A percentile compares a stretch with the other conserved stretches of the same genome.
Evolutionary conservation across 2,797 vertebrate genomes (phyloP).

Genomic region (Pelobates cultripes): DNA sequence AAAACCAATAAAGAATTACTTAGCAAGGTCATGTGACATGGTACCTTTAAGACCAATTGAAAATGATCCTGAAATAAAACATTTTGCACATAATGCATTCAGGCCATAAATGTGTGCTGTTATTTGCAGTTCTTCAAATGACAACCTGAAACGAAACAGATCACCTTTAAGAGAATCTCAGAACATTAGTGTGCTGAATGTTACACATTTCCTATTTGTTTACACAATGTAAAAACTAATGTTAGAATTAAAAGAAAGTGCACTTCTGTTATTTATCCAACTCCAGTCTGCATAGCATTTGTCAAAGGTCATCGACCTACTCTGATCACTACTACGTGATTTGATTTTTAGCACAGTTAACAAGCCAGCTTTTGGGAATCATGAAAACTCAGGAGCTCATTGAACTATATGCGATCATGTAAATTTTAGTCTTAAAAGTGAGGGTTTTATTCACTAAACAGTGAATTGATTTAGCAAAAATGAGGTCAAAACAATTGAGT

Average conservation of each 20-base stretch:
- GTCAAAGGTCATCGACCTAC: neutral
- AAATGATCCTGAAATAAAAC: constrained; percentile 24
- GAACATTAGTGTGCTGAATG: neutral
- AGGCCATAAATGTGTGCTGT: constrained; percentile 21
- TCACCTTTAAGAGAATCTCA: constrained; percentile 6
- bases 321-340: neutral
- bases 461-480: too few relatives aligned
- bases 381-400: too few relatives aligned
- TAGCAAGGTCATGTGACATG: constrained; percentile 35
- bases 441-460: too few relatives aligned
- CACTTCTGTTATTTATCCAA: constrained; percentile 1
- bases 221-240: constrained; percentile 22
- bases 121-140: constrained; percentile 9
- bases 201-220: constrained; percentile 16
- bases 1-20: constrained; percentile 46
- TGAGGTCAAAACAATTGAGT: too few relatives aligned
- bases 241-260: constrained; percentile 14
- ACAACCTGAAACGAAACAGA: constrained; percentile 36
- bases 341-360: too few relatives aligned
- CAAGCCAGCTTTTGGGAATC: too few relatives aligned
- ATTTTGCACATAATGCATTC: constrained; percentile 41
- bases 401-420: too few relatives aligned
- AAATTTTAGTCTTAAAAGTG: too few relatives aligned
- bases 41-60: constrained; percentile 8
- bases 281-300: neutral